phyloP scores from a whole-genome alignment of 92 coral and sea anemone species.

The Porites divaricata region DNA sequence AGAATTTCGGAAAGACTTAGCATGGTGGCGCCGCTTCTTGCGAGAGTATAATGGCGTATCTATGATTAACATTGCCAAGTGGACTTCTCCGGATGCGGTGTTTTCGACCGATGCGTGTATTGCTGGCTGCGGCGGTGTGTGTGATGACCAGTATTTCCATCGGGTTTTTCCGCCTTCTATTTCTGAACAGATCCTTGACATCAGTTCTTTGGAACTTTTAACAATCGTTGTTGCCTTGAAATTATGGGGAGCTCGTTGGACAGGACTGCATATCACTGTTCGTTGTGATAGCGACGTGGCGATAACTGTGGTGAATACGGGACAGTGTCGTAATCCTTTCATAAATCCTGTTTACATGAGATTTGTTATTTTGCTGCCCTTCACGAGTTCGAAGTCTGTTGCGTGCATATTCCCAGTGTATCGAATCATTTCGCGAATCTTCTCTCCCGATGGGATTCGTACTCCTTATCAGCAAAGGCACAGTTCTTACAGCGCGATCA shows the following conservation, averaged over 20 bases:
- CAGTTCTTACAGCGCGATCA: background rate
- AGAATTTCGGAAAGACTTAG: conserved; percentile 33
- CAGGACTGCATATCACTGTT: too few relatives aligned
- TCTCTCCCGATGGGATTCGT: background rate
- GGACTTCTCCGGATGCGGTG: conserved; percentile 45
- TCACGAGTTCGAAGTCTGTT: background rate
- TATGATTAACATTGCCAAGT: conserved; percentile 11
- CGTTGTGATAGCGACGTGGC: background rate
- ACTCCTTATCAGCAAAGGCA: background rate
- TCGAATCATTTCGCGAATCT: too few relatives aligned
- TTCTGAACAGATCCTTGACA: background rate
- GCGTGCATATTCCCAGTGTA: background rate
- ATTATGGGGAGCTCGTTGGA: conserved; percentile 1
- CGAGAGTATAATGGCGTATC: conserved; percentile 48
- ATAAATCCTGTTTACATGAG: too few relatives aligned
- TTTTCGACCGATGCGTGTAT: conserved; percentile 64
- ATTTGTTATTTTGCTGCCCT: background rate
- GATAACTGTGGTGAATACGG: conserved; percentile 8
- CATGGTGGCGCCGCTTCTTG: conserved; percentile 54
- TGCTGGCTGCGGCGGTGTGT: conserved; percentile 51
- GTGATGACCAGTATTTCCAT: conserved; percentile 32
- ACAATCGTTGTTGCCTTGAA: conserved; percentile 39
- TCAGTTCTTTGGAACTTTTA: too few relatives aligned
- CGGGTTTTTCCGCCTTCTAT: conserved; percentile 29
- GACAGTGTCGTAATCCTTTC: too few relatives aligned